Conservation (phyloP, 64 coral and sea anemone species). For the Montipora capricornis region DNA sequence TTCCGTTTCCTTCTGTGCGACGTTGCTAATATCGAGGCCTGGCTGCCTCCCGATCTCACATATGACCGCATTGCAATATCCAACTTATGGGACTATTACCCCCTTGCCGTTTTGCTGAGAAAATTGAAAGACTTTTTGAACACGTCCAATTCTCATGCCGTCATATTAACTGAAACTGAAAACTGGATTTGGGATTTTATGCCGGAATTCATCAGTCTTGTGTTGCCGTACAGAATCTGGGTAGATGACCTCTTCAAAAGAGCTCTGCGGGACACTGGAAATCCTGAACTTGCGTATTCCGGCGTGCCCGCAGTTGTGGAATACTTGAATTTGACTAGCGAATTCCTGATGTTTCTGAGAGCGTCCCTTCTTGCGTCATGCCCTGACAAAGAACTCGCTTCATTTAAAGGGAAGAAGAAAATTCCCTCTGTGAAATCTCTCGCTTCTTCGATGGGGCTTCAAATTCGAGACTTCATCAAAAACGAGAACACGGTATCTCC, state of each 20-base stretch:
- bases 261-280: slow-evolving; percentile 32
- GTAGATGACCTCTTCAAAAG: not conserved
- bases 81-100: slow-evolving; percentile 57
- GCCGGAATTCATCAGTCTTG: not conserved
- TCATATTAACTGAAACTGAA: not conserved
- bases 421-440: slow-evolving; percentile 15
- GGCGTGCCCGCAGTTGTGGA: not conserved
- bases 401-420: slow-evolving; percentile 2
- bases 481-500: slow-evolving; percentile 46
- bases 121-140: slow-evolving; percentile 28
- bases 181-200: slow-evolving; percentile 41
- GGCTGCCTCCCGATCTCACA: not conserved
- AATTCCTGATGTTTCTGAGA: not conserved
- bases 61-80: slow-evolving; percentile 52
- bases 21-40: slow-evolving; percentile 9
- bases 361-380: not conserved
- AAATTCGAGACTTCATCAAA: slow-evolving; percentile 24
- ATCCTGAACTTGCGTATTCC: not conserved
- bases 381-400: not conserved
- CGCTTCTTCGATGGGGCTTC: slow-evolving; percentile 2
- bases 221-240: not conserved
- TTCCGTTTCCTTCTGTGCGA: slow-evolving; percentile 25
- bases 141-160: slow-evolving; percentile 20
- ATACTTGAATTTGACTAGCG: not conserved
- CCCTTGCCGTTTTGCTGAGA: not conserved